Percentiles rank a stretch among this genome's conserved stretches.
Evolutionary conservation across 2,113 vertebrate genomes (phyloP).

Genomic region (Seriola rivoliana): DNA sequence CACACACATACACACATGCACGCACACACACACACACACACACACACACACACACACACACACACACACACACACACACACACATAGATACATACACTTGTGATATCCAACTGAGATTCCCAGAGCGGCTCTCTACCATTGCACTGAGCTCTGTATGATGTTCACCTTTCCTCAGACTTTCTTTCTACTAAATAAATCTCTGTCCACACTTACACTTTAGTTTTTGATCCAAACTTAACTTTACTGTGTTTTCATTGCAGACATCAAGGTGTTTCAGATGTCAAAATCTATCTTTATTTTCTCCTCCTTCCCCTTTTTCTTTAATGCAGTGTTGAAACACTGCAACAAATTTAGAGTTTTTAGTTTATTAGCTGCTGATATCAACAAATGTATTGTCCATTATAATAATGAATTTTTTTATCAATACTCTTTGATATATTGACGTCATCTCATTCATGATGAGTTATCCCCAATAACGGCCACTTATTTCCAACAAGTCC

Average conservation of each 20-base stretch:
- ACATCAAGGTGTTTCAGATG: background rate
- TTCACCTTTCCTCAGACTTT: slow-evolving; percentile 55
- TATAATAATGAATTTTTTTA: slow-evolving; percentile 48
- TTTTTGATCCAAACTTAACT: slow-evolving; percentile 43
- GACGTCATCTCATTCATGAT: slow-evolving; percentile 26
- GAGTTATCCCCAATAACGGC: slow-evolving; percentile 3
- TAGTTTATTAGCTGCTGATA: slow-evolving; percentile 43
- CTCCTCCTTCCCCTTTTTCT: background rate
- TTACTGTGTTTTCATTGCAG: background rate
- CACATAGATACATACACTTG: slow-evolving; percentile 14
- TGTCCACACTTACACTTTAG: slow-evolving; percentile 18
- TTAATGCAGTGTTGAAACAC: background rate
- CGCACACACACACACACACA: slow-evolving; percentile 18
- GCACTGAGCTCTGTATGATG: slow-evolving; percentile 39
- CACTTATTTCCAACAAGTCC: background rate
- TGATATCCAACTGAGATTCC: slow-evolving; percentile 39
- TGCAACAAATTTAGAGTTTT: background rate
- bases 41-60: slow-evolving; percentile 24
- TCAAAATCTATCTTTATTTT: background rate
- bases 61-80: slow-evolving; percentile 20
- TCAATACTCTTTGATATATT: slow-evolving; percentile 48
- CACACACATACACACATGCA: slow-evolving; percentile 23
- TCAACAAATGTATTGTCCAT: slow-evolving; percentile 41
- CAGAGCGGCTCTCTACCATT: slow-evolving; percentile 38
- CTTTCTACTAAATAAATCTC: slow-evolving; percentile 51